Conservation (phyloP, 2,888 invertebrate species). For the Rhagonycha fulva region DNA sequence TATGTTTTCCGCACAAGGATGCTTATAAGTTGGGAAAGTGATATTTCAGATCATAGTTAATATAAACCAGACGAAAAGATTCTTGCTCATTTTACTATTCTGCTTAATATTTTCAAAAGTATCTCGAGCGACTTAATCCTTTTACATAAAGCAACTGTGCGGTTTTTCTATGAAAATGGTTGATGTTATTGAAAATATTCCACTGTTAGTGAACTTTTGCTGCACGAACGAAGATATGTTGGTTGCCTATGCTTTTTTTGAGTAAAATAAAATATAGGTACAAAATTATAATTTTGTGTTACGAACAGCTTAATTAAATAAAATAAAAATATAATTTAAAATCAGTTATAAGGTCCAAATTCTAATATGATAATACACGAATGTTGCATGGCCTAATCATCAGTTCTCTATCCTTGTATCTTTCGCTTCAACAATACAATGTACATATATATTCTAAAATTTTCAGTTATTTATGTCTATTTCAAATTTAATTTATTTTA, state of each 20-base stretch:
- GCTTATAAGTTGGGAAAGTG: not conserved
- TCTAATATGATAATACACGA: not conserved
- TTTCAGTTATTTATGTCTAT: not conserved
- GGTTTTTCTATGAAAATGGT: not conserved
- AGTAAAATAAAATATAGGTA: not conserved
- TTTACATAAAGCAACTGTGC: not conserved
- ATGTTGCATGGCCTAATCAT: not conserved
- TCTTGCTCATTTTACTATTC: not conserved
- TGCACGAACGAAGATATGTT: not conserved
- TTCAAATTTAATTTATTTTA: not conserved
- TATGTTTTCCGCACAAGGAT: not conserved
- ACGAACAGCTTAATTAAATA: no score
- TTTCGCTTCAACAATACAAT: no score
- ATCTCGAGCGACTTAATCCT: not conserved
- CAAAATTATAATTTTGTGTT: no score
- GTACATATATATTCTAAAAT: not conserved
- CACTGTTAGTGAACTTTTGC: not conserved
- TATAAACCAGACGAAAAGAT: not conserved
- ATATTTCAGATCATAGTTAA: not conserved
- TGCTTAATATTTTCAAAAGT: not conserved
- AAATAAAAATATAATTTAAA: no score
- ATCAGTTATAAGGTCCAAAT: not conserved
- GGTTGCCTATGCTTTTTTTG: not conserved
- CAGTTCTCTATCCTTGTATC: no score
- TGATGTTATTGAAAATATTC: not conserved